Conservation (phyloP, 1,140 invertebrate genomes). For the Pogonomyrmex californicus region DNA sequence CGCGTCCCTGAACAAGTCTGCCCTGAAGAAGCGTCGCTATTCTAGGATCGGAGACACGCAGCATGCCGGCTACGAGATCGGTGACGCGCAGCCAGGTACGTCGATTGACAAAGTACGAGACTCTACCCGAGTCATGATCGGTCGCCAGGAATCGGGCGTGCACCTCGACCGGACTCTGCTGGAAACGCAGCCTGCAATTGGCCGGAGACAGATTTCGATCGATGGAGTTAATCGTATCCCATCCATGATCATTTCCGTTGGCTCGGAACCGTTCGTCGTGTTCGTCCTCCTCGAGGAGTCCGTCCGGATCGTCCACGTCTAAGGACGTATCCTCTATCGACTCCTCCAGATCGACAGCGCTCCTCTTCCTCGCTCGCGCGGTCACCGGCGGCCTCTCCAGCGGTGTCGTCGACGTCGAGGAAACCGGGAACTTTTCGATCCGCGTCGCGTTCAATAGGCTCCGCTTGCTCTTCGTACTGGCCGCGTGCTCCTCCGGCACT, state of each 20-base stretch:
- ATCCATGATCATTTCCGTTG: constrained; percentile 84
- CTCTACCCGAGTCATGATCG: constrained; percentile 96
- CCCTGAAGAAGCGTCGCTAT: constrained; percentile 94
- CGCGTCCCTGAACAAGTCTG: constrained; percentile 94
- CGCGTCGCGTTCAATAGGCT: constrained; percentile 81
- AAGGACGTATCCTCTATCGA: constrained; percentile 65
- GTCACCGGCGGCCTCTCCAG: constrained; percentile 72
- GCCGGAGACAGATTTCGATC: constrained; percentile 81
- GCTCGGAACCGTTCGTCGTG: constrained; percentile 79
- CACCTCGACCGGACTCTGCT: constrained; percentile 96
- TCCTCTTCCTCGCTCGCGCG: constrained; percentile 73
- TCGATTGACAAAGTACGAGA: constrained; percentile 95
- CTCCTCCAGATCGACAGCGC: constrained; percentile 78
- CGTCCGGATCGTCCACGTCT: constrained; percentile 76
- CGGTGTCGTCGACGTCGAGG: constrained; percentile 20
- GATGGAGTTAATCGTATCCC: constrained; percentile 87
- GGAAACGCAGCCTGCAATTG: constrained; percentile 93
- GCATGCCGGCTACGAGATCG: constrained; percentile 94
- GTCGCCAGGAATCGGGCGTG: constrained; percentile 96
- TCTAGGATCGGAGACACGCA: constrained; percentile 95
- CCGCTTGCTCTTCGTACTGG: constrained; percentile 84
- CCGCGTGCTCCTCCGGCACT: constrained; percentile 92
- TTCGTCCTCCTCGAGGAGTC: constrained; percentile 76
- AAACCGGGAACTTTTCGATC: constrained; percentile 44
- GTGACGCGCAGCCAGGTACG: constrained; percentile 96